A percentile compares a stretch with the other conserved stretches of the same genome.
Conservation (phyloP, 2,888 invertebrate species). For the Steinernema carpocapsae region DNA sequence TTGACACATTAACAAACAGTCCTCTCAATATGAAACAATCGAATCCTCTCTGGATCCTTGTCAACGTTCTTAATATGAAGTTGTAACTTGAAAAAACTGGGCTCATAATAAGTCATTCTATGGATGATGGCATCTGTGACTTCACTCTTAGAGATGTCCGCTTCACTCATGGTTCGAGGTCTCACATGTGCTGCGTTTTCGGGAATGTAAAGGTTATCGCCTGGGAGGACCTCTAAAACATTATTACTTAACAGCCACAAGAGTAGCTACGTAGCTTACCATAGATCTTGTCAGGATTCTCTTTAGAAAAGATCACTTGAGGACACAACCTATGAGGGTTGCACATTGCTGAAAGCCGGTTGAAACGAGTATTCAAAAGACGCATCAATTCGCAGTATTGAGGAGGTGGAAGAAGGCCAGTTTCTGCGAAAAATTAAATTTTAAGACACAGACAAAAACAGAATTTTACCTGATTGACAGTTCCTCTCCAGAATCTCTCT, state of each 20-base stretch:
- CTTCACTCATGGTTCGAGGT: background rate
- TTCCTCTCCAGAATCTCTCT: slow-evolving; percentile 45
- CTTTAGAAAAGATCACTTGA: background rate
- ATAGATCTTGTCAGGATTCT: slow-evolving; percentile 9
- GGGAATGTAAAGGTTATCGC: slow-evolving; percentile 6
- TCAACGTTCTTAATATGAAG: slow-evolving; percentile 22
- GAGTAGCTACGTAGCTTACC: background rate
- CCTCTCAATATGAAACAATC: slow-evolving; percentile 17
- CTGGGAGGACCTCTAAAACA: slow-evolving; percentile 7
- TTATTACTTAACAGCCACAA: background rate
- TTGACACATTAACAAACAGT: background rate
- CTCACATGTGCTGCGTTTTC: background rate
- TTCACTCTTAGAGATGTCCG: slow-evolving; percentile 22
- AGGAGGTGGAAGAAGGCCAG: slow-evolving; percentile 57
- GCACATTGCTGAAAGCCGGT: slow-evolving; percentile 6
- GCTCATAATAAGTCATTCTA: slow-evolving; percentile 4
- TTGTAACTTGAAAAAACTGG: background rate
- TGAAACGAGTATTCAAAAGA: slow-evolving; percentile 38
- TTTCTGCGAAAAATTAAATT: background rate
- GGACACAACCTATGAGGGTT: background rate
- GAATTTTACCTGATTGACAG: slow-evolving; percentile 38
- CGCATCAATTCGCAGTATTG: slow-evolving; percentile 63
- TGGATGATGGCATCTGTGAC: slow-evolving; percentile 1
- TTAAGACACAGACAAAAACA: background rate
- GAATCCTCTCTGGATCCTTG: background rate